phyloP scores from a whole-genome alignment of 2,797 vertebrate species.

The Chiloscyllium punctatum region DNA sequence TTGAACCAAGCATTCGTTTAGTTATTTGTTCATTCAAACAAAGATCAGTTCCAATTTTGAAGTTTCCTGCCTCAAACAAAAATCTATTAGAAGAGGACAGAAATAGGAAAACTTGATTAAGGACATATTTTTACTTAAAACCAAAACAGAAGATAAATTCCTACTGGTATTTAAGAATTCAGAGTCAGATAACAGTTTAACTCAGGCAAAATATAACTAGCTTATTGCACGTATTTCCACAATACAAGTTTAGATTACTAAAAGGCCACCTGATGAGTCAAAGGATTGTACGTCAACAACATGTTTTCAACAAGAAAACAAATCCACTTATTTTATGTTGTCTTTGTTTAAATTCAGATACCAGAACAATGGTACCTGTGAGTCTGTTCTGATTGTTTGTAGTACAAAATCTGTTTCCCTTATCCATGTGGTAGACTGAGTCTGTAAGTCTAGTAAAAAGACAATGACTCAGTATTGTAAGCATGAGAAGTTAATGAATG shows the following conservation, averaged over 20 bases:
- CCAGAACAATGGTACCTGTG: neutral
- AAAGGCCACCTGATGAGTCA: neutral
- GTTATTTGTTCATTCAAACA: neutral
- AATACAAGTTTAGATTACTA: neutral
- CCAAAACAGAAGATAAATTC: neutral
- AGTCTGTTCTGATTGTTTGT: neutral
- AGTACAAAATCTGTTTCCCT: neutral
- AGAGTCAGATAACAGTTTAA: neutral
- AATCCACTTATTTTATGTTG: neutral
- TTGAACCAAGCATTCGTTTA: neutral
- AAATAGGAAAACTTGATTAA: neutral
- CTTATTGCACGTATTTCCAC: too few relatives aligned
- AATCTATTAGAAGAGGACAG: neutral
- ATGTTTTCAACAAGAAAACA: neutral
- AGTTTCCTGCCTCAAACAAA: neutral
- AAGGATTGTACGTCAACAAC: neutral
- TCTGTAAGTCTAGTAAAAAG: neutral
- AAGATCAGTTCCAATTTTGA: neutral
- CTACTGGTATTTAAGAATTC: neutral
- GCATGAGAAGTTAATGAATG: constrained; percentile 4
- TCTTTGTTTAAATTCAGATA: neutral
- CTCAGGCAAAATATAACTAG: neutral
- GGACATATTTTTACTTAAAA: neutral
- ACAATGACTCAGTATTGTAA: neutral
- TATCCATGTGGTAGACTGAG: neutral